phyloP scores from a whole-genome alignment of 1,140 invertebrate genomes.

The Pseudomyrmex pallidus region DNA sequence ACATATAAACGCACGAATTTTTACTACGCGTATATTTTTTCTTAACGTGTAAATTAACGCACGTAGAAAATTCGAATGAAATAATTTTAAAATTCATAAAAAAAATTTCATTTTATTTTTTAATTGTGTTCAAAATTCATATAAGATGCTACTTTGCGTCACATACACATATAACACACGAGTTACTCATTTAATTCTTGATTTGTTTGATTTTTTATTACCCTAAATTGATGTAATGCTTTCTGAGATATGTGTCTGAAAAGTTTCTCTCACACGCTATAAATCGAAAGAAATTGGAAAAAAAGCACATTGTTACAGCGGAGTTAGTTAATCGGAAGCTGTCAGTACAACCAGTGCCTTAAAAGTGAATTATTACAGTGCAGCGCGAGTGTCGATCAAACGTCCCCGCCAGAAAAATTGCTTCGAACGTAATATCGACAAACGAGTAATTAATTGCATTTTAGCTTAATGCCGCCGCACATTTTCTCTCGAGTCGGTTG shows the following conservation, averaged over 20 bases:
- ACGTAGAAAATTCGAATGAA: no score
- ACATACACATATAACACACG: background rate
- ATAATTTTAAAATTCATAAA: no score
- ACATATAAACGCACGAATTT: no score
- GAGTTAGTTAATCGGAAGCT: conserved; percentile 35
- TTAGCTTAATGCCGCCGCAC: background rate
- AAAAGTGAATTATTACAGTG: conserved; percentile 46
- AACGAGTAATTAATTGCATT: conserved; percentile 49
- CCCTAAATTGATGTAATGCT: no score
- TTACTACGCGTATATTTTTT: no score
- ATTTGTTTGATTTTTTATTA: no score
- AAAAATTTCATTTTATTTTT: no score
- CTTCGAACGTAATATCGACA: conserved; percentile 36
- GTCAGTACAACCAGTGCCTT: conserved; percentile 1
- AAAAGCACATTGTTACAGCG: conserved; percentile 6
- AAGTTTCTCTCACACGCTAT: background rate
- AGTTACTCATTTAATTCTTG: no score
- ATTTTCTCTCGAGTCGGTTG: background rate
- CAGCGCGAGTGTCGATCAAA: conserved; percentile 15
- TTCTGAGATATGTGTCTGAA: background rate
- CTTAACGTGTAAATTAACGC: background rate
- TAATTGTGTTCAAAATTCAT: no score
- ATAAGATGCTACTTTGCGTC: background rate
- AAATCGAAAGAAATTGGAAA: background rate
- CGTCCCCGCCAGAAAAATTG: conserved; percentile 34